phyloP scores from a whole-genome alignment of 1,140 invertebrate genomes.

The Drosophila ambigua region DNA sequence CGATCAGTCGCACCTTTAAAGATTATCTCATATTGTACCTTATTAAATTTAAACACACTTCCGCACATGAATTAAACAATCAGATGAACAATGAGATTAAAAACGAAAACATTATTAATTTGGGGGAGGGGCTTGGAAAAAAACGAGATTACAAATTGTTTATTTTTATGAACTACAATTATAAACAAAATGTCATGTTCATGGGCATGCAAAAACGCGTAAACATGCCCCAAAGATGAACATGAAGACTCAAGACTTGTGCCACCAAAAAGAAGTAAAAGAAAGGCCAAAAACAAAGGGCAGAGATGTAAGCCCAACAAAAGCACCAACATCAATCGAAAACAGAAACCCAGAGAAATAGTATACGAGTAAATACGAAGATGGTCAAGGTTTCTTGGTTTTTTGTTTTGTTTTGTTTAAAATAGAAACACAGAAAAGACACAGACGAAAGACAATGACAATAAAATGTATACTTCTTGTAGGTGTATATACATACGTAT shows the following conservation, averaged over 20 bases:
- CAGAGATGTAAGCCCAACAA: slow-evolving; percentile 26
- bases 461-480: slow-evolving; percentile 44
- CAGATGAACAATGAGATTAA: background rate
- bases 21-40: too few species aligned
- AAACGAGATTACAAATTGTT: background rate
- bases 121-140: background rate
- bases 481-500: slow-evolving; percentile 11
- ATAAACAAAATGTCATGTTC: slow-evolving; percentile 47
- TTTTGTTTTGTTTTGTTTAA: slow-evolving; percentile 1
- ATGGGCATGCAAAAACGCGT: slow-evolving; percentile 38
- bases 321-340: slow-evolving; percentile 7
- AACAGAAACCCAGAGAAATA: slow-evolving; percentile 1
- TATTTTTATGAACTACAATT: background rate
- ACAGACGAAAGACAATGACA: slow-evolving; percentile 51
- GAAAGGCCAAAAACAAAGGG: slow-evolving; percentile 5
- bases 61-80: background rate
- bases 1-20: too few species aligned
- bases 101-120: background rate
- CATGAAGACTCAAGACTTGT: slow-evolving; percentile 20
- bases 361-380: slow-evolving; percentile 7
- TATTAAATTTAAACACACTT: too few species aligned
- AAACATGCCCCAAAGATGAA: slow-evolving; percentile 6
- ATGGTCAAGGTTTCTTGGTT: slow-evolving; percentile 73
- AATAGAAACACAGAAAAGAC: slow-evolving; percentile 53
- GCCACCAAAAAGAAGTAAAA: slow-evolving; percentile 18